Base-by-base conservation (phyloP, 2,797 vertebrate species). In the Urocyon cinereoargenteus region DNA sequence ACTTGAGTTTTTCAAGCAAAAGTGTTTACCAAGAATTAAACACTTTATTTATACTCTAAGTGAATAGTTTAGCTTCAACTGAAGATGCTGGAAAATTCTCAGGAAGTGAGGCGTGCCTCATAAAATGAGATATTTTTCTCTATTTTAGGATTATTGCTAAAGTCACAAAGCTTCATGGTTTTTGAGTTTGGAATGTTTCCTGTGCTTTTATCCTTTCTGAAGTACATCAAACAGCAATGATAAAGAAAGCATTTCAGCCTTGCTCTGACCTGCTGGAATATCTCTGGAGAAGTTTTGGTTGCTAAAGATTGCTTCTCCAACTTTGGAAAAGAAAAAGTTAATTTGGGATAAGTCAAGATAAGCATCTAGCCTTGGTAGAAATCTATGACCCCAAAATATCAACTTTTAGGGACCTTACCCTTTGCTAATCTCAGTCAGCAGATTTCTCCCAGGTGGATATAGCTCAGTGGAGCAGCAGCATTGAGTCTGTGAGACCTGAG, bases 391-490 rank as follows among this genome's bases (percentile, higher is more conserved):
- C 34, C 15, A 49, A 89, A 96, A 96, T 14, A 36, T 3, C 51
- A 83, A 77, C 24, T 91, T 91, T 1, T 31, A 61, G 49, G 26
- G 72, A 9, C 0, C 70, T 81, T 82, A 24, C 18, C 21, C 7
- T 86, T 66, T 81, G 88, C 15, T 81, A 70, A 51, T 57, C 6
- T 49, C 45, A 40, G 28, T 22, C 16, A 57, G 78, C 31, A 72
- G 40, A 31, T 34, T 61, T 31, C 40, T 53, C 10, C 0, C 18
- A 45, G 57, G 36, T 93, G 90, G 45, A n/a, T 75, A 13, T 66
- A 62, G 10, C 75, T 93, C 34, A 91, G 1, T 45, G 36, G 19
- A 91, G 97, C 94, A 96, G 89, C 86, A 96, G n/a, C 77, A 92
- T 82, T 87, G 59, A 70, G 11, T n/a, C 55, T 81, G 34, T 62